Evolutionary conservation across 1,140 invertebrate species (phyloP).

Genomic region (Rhopalosiphum maidis): DNA sequence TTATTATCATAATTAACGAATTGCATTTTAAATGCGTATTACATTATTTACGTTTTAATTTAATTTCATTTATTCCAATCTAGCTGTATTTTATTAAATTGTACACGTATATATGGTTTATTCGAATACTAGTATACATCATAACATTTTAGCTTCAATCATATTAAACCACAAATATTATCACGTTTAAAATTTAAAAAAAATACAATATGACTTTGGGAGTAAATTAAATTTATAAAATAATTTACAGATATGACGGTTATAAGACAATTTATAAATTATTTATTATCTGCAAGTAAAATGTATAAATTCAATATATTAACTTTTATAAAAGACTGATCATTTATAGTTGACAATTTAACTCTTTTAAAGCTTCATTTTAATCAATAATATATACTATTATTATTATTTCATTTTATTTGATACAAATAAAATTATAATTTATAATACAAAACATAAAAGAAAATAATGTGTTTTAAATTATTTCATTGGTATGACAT

Average conservation of each 20-base stretch:
- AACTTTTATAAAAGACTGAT: neutral
- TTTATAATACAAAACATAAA: neutral
- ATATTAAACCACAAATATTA: neutral
- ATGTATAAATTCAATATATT: neutral
- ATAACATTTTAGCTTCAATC: neutral
- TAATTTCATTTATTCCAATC: neutral
- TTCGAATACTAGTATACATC: neutral
- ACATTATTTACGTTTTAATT: neutral
- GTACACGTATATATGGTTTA: neutral
- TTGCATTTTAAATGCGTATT: neutral
- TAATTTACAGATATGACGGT: neutral
- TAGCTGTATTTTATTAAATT: neutral
- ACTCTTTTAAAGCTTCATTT: neutral
- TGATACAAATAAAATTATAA: neutral
- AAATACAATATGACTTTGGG: neutral
- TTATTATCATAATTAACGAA: neutral
- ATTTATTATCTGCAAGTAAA: neutral
- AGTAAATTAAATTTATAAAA: neutral
- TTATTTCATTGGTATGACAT: neutral
- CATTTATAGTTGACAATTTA: neutral
- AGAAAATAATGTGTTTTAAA: conserved; percentile 4
- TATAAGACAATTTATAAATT: neutral
- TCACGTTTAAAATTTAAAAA: neutral
- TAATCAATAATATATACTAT: neutral
- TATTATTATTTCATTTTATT: neutral